phyloP scores from a whole-genome alignment of 2,113 vertebrate genomes.

The Equus quagga region DNA sequence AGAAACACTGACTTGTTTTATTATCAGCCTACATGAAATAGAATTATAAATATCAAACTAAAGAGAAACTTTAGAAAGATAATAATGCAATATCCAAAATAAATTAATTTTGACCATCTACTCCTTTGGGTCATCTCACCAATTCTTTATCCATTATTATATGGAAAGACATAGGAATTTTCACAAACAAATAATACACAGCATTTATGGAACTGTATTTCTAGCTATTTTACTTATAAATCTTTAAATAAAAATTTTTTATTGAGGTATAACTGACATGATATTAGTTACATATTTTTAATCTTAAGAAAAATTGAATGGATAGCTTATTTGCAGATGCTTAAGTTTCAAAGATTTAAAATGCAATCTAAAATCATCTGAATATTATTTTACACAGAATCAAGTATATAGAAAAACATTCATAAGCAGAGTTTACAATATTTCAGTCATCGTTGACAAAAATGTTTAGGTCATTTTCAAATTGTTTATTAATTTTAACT shows the following conservation, averaged over 20 bases:
- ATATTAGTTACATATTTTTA: background rate
- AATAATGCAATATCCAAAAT: background rate
- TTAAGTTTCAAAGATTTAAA: constrained; percentile 35
- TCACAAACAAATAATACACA: constrained; percentile 7
- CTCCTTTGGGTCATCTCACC: background rate
- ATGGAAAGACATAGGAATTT: background rate
- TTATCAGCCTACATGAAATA: background rate
- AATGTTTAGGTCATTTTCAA: constrained; percentile 24
- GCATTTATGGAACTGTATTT: background rate
- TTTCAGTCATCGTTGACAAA: constrained; percentile 22
- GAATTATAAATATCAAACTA: constrained; percentile 31
- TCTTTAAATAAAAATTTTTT: background rate
- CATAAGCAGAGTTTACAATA: constrained; percentile 30
- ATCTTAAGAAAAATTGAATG: constrained; percentile 40
- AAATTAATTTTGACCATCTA: constrained; percentile 35
- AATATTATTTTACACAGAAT: background rate
- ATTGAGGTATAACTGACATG: background rate
- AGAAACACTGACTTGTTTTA: constrained; percentile 34
- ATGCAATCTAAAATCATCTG: background rate
- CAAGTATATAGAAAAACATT: background rate
- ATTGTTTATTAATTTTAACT: constrained; percentile 17
- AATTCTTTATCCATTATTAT: background rate
- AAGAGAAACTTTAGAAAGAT: constrained; percentile 1
- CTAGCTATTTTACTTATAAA: constrained; percentile 6
- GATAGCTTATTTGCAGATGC: background rate